Percentiles rank a stretch among this genome's conserved stretches.
These are phyloP conservation scores for Protosalanx chinensis DNA, from an alignment of 2,797 vertebrate genomes.

Conservation along the genomic window DNA sequence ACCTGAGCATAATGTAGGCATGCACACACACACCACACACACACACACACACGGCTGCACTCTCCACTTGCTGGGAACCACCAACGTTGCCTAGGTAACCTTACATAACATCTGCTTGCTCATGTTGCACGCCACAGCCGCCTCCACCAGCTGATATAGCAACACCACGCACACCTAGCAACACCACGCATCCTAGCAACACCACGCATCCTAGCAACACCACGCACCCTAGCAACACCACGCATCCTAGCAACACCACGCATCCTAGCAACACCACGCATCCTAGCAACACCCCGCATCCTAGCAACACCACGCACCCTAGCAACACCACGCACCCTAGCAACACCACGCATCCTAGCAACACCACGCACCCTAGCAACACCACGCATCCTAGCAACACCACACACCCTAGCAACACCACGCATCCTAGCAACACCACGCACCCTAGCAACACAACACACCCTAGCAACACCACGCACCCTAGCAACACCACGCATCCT, in stretches of 20 bases:
- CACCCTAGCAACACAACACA: too few relatives aligned
- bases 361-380: not conserved
- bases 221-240: not conserved
- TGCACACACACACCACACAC: not conserved
- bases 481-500: too few relatives aligned
- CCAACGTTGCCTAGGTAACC: constrained; percentile 56
- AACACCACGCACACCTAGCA: not conserved
- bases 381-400: not conserved
- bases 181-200: not conserved
- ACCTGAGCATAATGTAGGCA: not conserved
- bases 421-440: too few relatives aligned
- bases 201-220: not conserved
- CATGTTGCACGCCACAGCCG: constrained; percentile 54
- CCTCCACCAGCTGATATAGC: constrained; percentile 26
- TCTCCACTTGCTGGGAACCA: constrained; percentile 38
- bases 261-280: too few relatives aligned
- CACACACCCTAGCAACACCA: too few relatives aligned
- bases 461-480: too few relatives aligned
- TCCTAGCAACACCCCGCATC: too few relatives aligned
- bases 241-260: too few relatives aligned
- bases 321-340: not conserved
- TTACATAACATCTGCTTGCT: constrained; percentile 60
- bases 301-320: too few relatives aligned
- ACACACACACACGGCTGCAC: not conserved
- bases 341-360: not conserved